A percentile compares a stretch with the other conserved stretches of the same genome.
Conservation (phyloP, 2,888 invertebrate genomes). For the Brenthis daphne region DNA sequence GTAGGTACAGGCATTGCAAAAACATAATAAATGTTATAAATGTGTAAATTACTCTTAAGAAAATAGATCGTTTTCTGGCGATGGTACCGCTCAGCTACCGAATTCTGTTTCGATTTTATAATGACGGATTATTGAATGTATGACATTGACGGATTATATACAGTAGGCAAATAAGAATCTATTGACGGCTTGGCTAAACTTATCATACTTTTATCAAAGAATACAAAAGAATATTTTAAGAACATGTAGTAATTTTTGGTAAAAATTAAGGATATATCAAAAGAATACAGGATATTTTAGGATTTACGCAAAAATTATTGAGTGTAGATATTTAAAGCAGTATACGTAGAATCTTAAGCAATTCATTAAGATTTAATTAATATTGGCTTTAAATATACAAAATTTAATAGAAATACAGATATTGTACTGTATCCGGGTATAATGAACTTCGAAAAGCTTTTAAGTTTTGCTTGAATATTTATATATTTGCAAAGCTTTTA, state of each 20-base stretch:
- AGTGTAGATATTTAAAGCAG: too few species aligned
- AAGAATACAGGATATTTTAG: too few species aligned
- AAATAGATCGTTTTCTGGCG: slow-evolving; percentile 4
- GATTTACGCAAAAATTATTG: too few species aligned
- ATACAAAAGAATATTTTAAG: too few species aligned
- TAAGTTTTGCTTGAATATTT: slow-evolving; percentile 1
- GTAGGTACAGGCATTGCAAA: not conserved
- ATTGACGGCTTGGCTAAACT: slow-evolving; percentile 13
- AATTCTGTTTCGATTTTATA: slow-evolving; percentile 25
- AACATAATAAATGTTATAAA: not conserved
- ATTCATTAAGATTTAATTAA: too few species aligned
- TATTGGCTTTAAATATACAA: too few species aligned
- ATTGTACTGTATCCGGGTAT: too few species aligned
- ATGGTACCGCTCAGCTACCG: slow-evolving; percentile 16
- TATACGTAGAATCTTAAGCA: too few species aligned
- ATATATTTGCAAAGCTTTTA: not conserved
- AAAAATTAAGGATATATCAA: too few species aligned
- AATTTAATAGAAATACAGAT: too few species aligned
- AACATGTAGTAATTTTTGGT: too few species aligned
- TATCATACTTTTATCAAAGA: not conserved
- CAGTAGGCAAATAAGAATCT: slow-evolving; percentile 34
- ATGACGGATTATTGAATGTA: slow-evolving; percentile 30
- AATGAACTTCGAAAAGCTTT: not conserved
- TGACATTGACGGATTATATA: slow-evolving; percentile 43
- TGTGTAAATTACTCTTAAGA: not conserved